Evolutionary conservation across 1,140 invertebrate species (phyloP), one percentile per base, ranked within the genome.

Genomic region (Cotesia glomerata): DNA sequence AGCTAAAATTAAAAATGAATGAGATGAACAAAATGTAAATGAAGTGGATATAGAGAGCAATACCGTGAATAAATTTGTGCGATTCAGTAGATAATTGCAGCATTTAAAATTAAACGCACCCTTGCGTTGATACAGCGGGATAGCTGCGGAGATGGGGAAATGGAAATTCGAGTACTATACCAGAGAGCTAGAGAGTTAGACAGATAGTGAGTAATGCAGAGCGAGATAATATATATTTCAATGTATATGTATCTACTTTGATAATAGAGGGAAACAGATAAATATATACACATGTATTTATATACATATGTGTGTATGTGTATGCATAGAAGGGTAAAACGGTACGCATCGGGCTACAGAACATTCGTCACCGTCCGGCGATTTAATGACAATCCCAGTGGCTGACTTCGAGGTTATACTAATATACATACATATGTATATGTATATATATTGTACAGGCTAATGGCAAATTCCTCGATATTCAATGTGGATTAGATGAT

Each of bases 21-120:
- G 63, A 65, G 63, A 16, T 36, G 32, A 49, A 49, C 36, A 39
- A 65, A 65, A 65, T 65, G 63, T 26, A 65, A 49, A 65, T 65
- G 63, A 65, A 65, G 63, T 65, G 63, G 36, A 65, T 65, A 45
- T 65, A 45, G 45, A 65, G 63, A 18, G 39, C 11, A 45, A 11
- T 45, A 45, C 36, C 16, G 14, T 26, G 65, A 54, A 67, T 67
- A 67, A 67, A 67, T 67, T 67, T 67, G 65, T 52, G 65, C 34
- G 39, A 67, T 67, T 67, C 49, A 67, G 49, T 54, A 34, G 65
- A 67, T 67, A 67, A 67, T 67, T 67, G 45, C 36, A 26, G 65
- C 63, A 65, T 67, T 67, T 67, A 54, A 67, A 67, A 67, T 67
- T 67, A 67, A 67, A 52, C 52, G 65, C 26, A 9, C 65, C 51